Base-by-base conservation (phyloP, 1,140 invertebrate genomes). In the Conopomorpha cramerella region DNA sequence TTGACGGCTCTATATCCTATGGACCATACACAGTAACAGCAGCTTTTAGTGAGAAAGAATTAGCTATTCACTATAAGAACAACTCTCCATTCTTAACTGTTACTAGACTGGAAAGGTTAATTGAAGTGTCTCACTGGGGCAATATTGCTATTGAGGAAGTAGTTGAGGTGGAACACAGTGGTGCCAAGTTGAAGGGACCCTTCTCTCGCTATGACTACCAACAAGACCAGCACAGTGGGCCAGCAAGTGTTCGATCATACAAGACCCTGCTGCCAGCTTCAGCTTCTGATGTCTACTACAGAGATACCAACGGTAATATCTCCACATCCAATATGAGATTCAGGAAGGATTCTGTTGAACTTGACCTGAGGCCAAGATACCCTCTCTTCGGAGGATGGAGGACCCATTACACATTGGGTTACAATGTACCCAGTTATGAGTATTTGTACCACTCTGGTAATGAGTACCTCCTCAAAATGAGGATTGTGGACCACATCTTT, bases 311-410 rank as follows among this genome's bases (percentile, higher is more conserved):
- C 77, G 98, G 98, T 15, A 99, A 99, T 66, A 99, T 99, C 59
- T 99, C 96, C 1, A 99, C 97, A 3, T 98, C 95, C 1, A 90
- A 95, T 61, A 89, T 99, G 67, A 83, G 88, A 48, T 62, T 91
- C 8, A 83, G 89, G 48, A 89, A 91, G 47, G 95, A 98, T 64
- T 90, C 92, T 19, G 93, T 99, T 11, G 96, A 99, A 61, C 70
- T 99, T 1, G 96, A 98, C 55, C 77, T 99, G 1, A 81, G 93
- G 29, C 97, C 98, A 1, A 80, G 97, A 46, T 99, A 98, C 68
- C 98, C 98, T 13, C 77, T 99, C 0, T 99, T 99, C 79, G 98
- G 98, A 33, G 97, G 98, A 2, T 99, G 97, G 97, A 95, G 94
- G 70, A 99, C 96, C 2, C 91, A 95, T 54, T 99, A 99, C 70